phyloP scores from a whole-genome alignment of 2,888 invertebrate species.

The Eilema griseolum region DNA sequence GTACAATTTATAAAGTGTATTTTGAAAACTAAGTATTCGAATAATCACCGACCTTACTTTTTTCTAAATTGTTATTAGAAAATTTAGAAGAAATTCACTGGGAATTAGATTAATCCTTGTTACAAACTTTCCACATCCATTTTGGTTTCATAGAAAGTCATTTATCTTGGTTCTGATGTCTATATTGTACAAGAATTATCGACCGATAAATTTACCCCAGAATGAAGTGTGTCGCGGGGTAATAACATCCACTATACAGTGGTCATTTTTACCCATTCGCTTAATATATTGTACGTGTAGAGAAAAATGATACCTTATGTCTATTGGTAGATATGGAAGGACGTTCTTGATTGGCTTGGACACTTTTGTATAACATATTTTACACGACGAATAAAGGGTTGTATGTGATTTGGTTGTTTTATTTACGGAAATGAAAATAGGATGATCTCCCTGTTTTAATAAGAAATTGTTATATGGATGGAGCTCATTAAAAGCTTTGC shows the following conservation, averaged over 20 bases:
- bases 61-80: no score
- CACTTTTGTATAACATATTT: conserved; percentile 66
- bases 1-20: conserved; percentile 6
- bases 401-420: conserved; percentile 45
- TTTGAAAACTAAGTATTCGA: neutral
- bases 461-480: neutral
- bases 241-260: neutral
- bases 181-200: neutral
- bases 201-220: neutral
- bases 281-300: conserved; percentile 28
- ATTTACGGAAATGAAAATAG: conserved; percentile 12
- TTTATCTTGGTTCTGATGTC: neutral
- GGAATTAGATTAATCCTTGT: no score
- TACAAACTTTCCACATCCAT: no score
- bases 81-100: neutral
- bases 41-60: no score
- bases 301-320: conserved; percentile 6
- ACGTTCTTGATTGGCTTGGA: conserved; percentile 50
- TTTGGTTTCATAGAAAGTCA: no score
- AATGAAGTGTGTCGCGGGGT: neutral
- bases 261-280: neutral
- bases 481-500: no score
- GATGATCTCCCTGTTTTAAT: no score
- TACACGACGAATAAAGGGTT: conserved; percentile 64
- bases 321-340: conserved; percentile 1